Evolutionary conservation across 2,797 vertebrate species (phyloP).

Genomic region (Etheostoma nigrum): DNA sequence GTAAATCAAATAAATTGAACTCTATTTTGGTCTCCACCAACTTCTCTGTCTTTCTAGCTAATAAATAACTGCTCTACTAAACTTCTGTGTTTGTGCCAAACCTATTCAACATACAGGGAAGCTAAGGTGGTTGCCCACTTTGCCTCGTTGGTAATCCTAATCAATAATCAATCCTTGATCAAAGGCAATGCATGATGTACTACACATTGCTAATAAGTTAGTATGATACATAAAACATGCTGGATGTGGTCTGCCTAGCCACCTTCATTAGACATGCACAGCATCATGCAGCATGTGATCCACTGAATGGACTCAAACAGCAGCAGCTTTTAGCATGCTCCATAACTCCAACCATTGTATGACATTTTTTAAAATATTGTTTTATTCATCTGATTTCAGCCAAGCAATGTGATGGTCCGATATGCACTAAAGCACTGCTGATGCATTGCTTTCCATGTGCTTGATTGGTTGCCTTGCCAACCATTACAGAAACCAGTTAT

Average conservation of each 20-base stretch:
- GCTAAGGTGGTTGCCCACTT: not conserved
- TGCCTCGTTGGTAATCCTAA: not conserved
- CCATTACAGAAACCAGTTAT: not conserved
- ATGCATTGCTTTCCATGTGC: not conserved
- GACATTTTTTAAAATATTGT: not conserved
- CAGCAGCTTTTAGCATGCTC: not conserved
- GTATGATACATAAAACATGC: not conserved
- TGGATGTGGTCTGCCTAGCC: not conserved
- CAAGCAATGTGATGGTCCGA: not conserved
- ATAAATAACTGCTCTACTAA: too few species aligned
- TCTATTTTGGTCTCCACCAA: not conserved
- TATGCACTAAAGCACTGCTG: not conserved
- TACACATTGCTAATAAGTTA: not conserved
- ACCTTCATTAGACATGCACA: conserved; percentile 3
- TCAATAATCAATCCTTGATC: not conserved
- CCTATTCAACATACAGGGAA: not conserved
- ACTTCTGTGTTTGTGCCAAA: too few species aligned
- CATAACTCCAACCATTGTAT: not conserved
- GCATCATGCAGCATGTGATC: not conserved
- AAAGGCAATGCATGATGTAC: not conserved
- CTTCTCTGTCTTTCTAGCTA: too few species aligned
- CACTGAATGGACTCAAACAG: not conserved
- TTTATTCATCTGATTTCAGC: not conserved
- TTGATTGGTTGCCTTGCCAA: conserved; percentile 32
- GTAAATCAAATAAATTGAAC: not conserved